Base-by-base conservation (phyloP, 1,140 invertebrate species). In the Diachasma alloeum region DNA sequence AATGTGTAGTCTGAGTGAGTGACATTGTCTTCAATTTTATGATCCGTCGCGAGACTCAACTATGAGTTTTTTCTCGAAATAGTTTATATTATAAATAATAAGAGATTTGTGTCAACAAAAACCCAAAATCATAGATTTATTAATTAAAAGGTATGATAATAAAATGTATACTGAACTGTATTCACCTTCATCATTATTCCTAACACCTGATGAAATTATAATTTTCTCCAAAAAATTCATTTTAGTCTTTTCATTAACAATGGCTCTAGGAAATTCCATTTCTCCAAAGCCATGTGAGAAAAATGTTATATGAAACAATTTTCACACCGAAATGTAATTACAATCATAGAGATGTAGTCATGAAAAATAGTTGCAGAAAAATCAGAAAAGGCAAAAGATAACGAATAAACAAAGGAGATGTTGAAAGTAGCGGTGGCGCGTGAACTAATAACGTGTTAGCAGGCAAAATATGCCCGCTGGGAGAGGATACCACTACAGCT, bases 111-210 rank as follows among this genome's bases (percentile, higher is more conserved):
- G 48, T 53, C n/a, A 17, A n/a, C 1, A 53, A 53, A 53, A 19
- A 19, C 15, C 6, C 5, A 19, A 63, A 63, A 63, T 26, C 6
- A 85, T 86, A 87, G 83, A 87, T 87, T 86, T 86, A 87, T 87
- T 84, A 84, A 79, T 63, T 63, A 85, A 69, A 76, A 17, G 63
- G 79, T 75, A 80, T n/a, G 44, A 81, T 81, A 86, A 87, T 86
- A 87, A 86, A 87, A 79, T 83, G 85, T 82, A 72, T 72, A 81
- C 80, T 86, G 84, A 80, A 81, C 77, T 84, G 84, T 80, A 83
- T 67, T 69, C 13, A 26, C 68, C 59, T 31, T 63, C 39, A 17
- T 42, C 39, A 42, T 37, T 63, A 15, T n/a, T 56, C 10, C 10
- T 69, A 26, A 68, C 19, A 36, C 31, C 67, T 75, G 26, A 37